A percentile compares a stretch with the other conserved stretches of the same genome.
Evolutionary conservation across 2,797 vertebrate species (phyloP).

Genomic region (Scleropages formosus): DNA sequence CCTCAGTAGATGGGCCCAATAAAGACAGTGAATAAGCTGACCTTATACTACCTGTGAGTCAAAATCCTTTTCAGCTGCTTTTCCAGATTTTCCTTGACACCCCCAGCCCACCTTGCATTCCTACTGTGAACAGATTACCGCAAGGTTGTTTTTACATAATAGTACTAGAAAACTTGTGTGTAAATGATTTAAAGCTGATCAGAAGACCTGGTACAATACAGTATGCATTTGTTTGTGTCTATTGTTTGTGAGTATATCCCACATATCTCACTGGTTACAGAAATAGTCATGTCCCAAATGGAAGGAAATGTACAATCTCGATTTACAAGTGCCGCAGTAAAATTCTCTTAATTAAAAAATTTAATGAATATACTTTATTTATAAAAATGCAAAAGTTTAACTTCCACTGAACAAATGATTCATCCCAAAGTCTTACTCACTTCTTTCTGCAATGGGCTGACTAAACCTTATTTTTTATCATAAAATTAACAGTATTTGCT

Average conservation of each 20-base stretch:
- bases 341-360: conserved; percentile 43
- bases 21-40: conserved; percentile 29
- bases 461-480: too few relatives aligned
- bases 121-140: not conserved
- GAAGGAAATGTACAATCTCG: too few relatives aligned
- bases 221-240: not conserved
- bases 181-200: too few relatives aligned
- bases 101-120: not conserved
- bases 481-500: too few relatives aligned
- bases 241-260: not conserved
- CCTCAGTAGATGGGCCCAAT: conserved; percentile 33
- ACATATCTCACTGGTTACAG: not conserved
- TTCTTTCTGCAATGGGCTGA: conserved; percentile 34
- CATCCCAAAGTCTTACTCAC: too few relatives aligned
- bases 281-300: too few relatives aligned
- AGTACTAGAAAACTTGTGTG: too few relatives aligned
- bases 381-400: conserved; percentile 30
- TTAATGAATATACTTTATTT: conserved; percentile 12
- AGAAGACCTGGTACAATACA: not conserved
- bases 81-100: conserved; percentile 35
- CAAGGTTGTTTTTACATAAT: not conserved
- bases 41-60: conserved; percentile 16
- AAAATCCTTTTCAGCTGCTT: conserved; percentile 49
- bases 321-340: too few relatives aligned
- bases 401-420: too few relatives aligned